Evolutionary conservation across 2,113 vertebrate species (phyloP), one percentile per base, ranked within the genome.

Genomic region (Nothobranchius kuhntae): DNA sequence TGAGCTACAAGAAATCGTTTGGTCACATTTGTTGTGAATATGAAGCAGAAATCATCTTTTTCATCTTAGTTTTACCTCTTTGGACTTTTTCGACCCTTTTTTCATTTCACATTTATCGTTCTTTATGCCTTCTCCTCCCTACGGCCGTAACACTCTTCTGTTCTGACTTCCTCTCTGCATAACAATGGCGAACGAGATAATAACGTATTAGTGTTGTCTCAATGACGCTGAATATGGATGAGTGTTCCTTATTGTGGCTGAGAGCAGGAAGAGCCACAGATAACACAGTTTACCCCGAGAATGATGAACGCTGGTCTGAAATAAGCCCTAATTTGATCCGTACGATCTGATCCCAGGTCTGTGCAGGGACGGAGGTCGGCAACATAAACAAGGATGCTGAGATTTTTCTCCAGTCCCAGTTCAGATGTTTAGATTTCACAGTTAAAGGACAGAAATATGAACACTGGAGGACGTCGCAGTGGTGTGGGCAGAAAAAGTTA

Each of bases 201-300:
- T 79, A 15, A 68, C 77, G 61, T 40, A 73, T 83, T 65, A 63
- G 65, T 65, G 77, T 60, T 65, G 77, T 86, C 64, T 56, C 42
- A 30, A 72, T 75, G 78, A 63, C 67, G 35, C 60, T 83, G 85
- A 83, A 84, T 82, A 82, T 68, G 76, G 53, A 87, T 80, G 76
- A 76, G 73, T 51, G 69, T 48, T 24, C 15, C 53, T 81, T 44
- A 58, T 82, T 81, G 74, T 62, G 38, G 60, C 72, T 62, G 9
- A 7, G 53, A 70, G 70, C 68, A 59, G 71, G 52, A 50, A 53
- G 45, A 40, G 38, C 48, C 54, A 65, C 61, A 14, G 71, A 30
- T 30, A 30, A 30, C 30, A 30, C 3, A 78, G 69, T 78, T 85
- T 77, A 42, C 26, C 57, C 11, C 54, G 44, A 70, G 36, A 66